phyloP scores from a whole-genome alignment of 92 coral and sea anemone species.

The Palythoa caribaeorum region DNA sequence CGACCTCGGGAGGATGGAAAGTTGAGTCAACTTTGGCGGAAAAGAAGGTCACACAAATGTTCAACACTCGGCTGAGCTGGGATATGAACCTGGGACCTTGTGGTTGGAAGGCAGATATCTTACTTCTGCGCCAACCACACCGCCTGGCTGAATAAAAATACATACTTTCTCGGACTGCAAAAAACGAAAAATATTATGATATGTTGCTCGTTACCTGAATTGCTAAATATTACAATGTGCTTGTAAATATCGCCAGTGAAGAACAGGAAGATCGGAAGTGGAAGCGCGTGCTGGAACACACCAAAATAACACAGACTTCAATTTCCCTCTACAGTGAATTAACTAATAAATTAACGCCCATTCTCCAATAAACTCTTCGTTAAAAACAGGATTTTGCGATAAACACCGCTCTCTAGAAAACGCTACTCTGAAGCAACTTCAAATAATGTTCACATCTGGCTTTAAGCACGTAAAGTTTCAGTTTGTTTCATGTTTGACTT shows the following conservation, averaged over 20 bases:
- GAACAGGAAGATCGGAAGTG: slow-evolving; percentile 87
- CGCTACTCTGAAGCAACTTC: no score
- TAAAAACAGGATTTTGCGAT: not conserved
- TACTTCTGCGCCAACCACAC: no score
- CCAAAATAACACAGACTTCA: not conserved
- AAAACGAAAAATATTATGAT: not conserved
- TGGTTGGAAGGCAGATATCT: no score
- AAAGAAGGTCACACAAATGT: no score
- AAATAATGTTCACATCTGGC: no score
- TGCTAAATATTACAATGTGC: slow-evolving; percentile 82
- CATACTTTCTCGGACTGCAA: not conserved
- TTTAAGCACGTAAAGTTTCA: no score
- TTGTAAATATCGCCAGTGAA: slow-evolving; percentile 78
- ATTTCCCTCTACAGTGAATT: not conserved
- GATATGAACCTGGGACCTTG: no score
- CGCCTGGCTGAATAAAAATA: no score
- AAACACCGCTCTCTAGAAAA: not conserved
- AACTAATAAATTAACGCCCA: not conserved
- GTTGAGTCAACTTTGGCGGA: no score
- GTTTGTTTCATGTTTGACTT: no score
- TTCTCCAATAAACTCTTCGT: not conserved
- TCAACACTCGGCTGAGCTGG: no score
- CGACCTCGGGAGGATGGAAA: no score
- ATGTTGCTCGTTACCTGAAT: slow-evolving; percentile 81
- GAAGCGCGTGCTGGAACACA: slow-evolving; percentile 81